Conservation (phyloP, 2,113 vertebrate species). For the Cavia aperea region DNA sequence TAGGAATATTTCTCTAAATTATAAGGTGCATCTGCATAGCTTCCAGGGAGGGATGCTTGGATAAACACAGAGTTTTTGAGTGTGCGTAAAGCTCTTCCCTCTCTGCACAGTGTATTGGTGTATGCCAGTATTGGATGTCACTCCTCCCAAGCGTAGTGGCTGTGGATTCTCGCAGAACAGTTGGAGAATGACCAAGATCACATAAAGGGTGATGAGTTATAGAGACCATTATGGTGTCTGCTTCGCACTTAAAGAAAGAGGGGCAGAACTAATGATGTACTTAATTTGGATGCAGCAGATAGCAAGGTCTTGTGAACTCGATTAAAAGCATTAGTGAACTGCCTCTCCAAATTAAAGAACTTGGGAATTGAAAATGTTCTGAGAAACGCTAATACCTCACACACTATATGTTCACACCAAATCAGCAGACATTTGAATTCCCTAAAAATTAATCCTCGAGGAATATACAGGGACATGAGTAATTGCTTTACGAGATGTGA, state of each 20-base stretch:
- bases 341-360: slow-evolving; percentile 39
- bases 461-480: neutral
- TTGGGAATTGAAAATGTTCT: slow-evolving; percentile 7
- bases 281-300: slow-evolving; percentile 4
- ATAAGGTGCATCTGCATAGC: neutral
- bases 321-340: slow-evolving; percentile 16
- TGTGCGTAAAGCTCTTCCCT: neutral
- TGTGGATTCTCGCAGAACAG: neutral
- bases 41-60: neutral
- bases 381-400: neutral
- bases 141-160: rapidly evolving
- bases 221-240: neutral
- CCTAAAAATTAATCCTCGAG: neutral
- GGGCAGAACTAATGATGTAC: neutral
- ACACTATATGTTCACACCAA: neutral
- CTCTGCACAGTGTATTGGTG: rapidly evolving
- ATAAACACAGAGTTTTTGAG: neutral
- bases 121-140: rapidly evolving
- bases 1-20: neutral
- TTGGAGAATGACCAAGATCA: neutral
- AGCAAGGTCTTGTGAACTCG: neutral
- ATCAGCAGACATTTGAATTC: neutral
- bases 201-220: neutral
- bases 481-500: neutral
- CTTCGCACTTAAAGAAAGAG: neutral